Evolutionary conservation across 2,113 vertebrate genomes (phyloP), one percentile per base, ranked within the genome.

Genomic region (Python bivittatus): DNA sequence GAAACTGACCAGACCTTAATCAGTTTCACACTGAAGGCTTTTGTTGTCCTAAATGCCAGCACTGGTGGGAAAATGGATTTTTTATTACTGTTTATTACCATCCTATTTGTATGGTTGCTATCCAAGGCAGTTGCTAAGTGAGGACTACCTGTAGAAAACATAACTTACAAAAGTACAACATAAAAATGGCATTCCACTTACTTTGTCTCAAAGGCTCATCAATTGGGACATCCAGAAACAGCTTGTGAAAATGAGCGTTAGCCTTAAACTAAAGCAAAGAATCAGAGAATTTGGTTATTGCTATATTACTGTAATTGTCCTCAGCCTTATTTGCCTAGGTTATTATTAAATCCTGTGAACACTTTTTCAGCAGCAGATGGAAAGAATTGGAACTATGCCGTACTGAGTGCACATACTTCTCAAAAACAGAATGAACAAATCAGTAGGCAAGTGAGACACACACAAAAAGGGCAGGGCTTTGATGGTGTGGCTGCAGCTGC

Each of bases 161-260:
- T 22, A 52, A 22, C 27, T 22, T 56, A 56, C 25, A 42, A 56
- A 23, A 53, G 53, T 13, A 10, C 13, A 27, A 52, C 15, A 57
- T 88, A 91, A 6, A 84, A 89, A 54, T 52, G 9, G 57, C 1
- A 61, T 83, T 89, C 23, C 3, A 0, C 99, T 98, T 96, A 99
- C 99, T 99, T 97, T 99, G 99, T 91, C 97, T 98, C 95, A 99
- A 97, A 6, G 97, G 97, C 52, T 99, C 99, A 54, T 98, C 98
- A 84, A 97, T 98, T 86, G 98, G 97, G 97, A 99, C 98, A 93
- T 99, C 98, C 96, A 99, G 98, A 94, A 99, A 99, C 95, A 99
- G 95, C 98, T 99, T 99, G 97, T 99, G 99, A 96, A 98, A 99
- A 85, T 99, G 99, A 95, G 98, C 97, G 87, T 99, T 99, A 90